Conservation (phyloP, 2,113 vertebrate species). For the Excalfactoria chinensis region DNA sequence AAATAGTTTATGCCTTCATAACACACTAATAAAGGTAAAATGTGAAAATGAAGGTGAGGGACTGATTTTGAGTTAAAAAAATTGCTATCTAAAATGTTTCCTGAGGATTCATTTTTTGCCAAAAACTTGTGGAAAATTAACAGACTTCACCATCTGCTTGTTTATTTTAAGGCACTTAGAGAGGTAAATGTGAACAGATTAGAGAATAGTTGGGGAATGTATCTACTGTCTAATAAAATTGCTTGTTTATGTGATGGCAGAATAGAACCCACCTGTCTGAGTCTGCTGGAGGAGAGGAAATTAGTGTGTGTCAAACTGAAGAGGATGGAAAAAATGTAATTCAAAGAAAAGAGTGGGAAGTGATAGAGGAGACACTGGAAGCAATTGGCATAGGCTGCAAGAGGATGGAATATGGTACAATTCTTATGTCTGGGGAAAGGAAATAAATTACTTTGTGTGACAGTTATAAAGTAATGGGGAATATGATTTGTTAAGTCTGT, state of each 20-base stretch:
- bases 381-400: neutral
- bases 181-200: conserved; percentile 57
- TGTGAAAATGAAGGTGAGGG: neutral
- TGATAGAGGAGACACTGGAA: neutral
- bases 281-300: neutral
- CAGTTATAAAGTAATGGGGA: conserved; percentile 25
- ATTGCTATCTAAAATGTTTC: neutral
- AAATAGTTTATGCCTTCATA: neutral
- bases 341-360: neutral
- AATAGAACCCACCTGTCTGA: conserved; percentile 43
- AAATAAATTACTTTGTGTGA: conserved; percentile 16
- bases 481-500: conserved; percentile 49
- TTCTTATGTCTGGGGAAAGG: conserved; percentile 9
- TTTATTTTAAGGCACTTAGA: conserved; percentile 47
- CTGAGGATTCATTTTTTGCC: conserved; percentile 23
- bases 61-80: conserved; percentile 44
- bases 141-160: conserved; percentile 58
- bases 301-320: neutral
- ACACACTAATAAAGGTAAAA: neutral
- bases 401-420: neutral
- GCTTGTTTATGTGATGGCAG: conserved; percentile 37
- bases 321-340: neutral
- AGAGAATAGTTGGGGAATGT: conserved; percentile 7
- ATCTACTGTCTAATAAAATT: neutral
- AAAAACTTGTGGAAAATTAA: conserved; percentile 31